Conservation (phyloP, 2,797 vertebrate species). For the Buceros bicornis region DNA sequence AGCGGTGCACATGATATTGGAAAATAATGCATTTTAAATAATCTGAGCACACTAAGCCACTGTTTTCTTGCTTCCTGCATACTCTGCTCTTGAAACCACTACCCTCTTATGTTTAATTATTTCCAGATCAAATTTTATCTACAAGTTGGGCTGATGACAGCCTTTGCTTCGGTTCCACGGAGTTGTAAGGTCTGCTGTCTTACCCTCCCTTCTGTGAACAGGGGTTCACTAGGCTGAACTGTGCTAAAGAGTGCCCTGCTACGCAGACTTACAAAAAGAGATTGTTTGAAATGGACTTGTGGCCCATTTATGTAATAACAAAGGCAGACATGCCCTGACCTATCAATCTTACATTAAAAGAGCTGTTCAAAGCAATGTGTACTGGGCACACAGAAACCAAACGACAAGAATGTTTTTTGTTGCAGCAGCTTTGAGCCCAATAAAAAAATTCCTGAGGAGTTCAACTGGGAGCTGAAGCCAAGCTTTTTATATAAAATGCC, state of each 20-base stretch:
- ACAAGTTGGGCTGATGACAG: not conserved
- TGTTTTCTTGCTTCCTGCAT: not conserved
- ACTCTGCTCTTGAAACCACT: not conserved
- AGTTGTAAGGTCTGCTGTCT: not conserved
- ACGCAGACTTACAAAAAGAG: constrained; percentile 1
- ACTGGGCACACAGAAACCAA: not conserved
- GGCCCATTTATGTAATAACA: constrained; percentile 26
- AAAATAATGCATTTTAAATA: not conserved
- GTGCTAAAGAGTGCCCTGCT: not conserved
- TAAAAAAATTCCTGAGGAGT: not conserved
- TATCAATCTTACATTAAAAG: constrained; percentile 40
- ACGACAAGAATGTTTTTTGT: not conserved
- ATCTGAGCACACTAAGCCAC: not conserved
- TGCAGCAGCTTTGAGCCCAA: not conserved
- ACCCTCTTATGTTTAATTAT: not conserved
- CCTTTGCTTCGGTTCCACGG: not conserved
- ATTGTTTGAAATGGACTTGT: constrained; percentile 12
- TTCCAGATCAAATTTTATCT: not conserved
- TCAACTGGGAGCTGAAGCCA: not conserved
- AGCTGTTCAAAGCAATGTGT: not conserved
- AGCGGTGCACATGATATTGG: not conserved
- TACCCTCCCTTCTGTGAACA: not conserved
- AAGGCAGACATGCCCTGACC: constrained; percentile 5
- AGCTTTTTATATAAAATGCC: not conserved
- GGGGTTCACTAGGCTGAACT: not conserved